Evolutionary conservation across 2,888 invertebrate species (phyloP), one percentile per base, ranked within the genome.

Genomic region (Caenorhabditis auriculariae): DNA sequence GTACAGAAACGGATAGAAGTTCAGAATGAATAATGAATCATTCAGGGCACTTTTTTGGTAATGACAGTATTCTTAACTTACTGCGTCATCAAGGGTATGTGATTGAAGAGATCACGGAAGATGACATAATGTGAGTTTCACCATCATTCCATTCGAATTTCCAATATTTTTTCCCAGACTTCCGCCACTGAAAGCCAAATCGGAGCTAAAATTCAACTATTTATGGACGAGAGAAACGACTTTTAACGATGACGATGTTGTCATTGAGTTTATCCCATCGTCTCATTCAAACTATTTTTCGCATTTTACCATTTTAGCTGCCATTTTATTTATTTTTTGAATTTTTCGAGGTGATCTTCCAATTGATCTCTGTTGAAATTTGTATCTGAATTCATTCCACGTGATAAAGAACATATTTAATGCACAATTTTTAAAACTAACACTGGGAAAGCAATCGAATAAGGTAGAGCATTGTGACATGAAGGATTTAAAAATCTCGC

Each of bases 1-100:
- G 85, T 84, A 68, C 70, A 53, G 43, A n/a, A 9, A 41, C 12
- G 17, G n/a, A 19, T n/a, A 12, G 17, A 41, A n/a, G 12, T n/a
- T 41, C 9, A n/a, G 17, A 19, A 41, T 1, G 19, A 12, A n/a
- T 17, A n/a, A n/a, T 12, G 12, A 32, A 5, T 3, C 23, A 48
- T 61, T n/a, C 53, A 63, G 66, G 67, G 15, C 74, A 74, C 43
- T 74, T 72, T 49, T 57, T 67, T 44, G 74, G 74, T 0, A 49
- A 60, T 9, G 35, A 55, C 5, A 72, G 65, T 49, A 56, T 74
- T 29, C 53, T 72, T 3, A 54, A 55, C 3, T 53, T 65, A 45
- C 52, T 74, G 4, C 23, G 38, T 37, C 15, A 43, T n/a, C 45
- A 50, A n/a, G 72, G 70, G 1, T 69, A 60, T 32, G 38, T 47